Conservation (phyloP, 1,140 invertebrate genomes). For the Pararge aegeria region DNA sequence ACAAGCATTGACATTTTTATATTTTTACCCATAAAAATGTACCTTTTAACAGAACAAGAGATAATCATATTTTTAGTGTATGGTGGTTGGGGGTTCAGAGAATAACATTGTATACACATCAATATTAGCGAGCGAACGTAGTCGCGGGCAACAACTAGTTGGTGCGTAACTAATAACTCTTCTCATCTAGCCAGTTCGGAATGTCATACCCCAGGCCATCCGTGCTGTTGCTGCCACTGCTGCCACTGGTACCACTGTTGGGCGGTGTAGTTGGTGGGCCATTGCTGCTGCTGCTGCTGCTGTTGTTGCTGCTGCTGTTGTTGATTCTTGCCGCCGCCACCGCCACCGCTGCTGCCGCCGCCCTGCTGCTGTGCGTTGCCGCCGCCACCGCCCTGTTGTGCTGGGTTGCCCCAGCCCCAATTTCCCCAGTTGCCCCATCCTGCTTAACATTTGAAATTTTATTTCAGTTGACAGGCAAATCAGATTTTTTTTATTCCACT, state of each 20-base stretch:
- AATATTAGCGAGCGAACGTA: too few relatives aligned
- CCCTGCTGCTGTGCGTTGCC: conserved; percentile 15
- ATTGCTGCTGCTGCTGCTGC: conserved; percentile 38
- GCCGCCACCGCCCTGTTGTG: conserved; percentile 18
- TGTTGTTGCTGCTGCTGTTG: conserved; percentile 20
- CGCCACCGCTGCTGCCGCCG: conserved; percentile 16
- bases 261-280: conserved; percentile 57
- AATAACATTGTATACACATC: too few relatives aligned
- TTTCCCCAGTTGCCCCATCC: conserved; percentile 59
- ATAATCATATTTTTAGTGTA: too few relatives aligned
- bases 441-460: background rate
- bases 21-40: too few relatives aligned
- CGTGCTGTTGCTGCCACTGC: conserved; percentile 68
- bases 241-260: conserved; percentile 75
- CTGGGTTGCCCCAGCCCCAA: conserved; percentile 50
- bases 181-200: too few relatives aligned
- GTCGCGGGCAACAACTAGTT: too few relatives aligned
- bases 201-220: conserved; percentile 52
- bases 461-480: background rate
- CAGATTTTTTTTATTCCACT: too few relatives aligned
- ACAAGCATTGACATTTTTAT: too few relatives aligned
- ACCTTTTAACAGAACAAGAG: too few relatives aligned
- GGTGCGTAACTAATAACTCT: too few relatives aligned
- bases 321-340: conserved; percentile 12
- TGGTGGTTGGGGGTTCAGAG: too few relatives aligned